These are phyloP conservation scores for Poeciliopsis infans DNA, from an alignment of 2,797 vertebrate species.

Conservation along the genomic window DNA sequence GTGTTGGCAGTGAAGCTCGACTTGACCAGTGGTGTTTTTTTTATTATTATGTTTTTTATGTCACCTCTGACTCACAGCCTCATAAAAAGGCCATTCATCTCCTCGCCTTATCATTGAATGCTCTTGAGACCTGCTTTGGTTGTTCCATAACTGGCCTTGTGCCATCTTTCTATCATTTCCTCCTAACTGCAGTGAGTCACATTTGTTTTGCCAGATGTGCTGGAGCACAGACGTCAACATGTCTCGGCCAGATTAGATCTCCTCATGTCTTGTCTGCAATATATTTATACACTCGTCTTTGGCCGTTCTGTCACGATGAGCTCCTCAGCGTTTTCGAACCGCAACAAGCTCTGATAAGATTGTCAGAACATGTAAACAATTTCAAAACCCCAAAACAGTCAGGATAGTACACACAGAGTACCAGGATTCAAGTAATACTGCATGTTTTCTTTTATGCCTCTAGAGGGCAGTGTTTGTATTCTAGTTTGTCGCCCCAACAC, in stretches of 20 bases:
- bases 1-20: background rate
- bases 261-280: background rate
- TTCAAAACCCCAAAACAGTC: constrained; percentile 6
- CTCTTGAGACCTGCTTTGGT: background rate
- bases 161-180: constrained; percentile 9
- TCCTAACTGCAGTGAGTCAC: constrained; percentile 25
- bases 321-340: constrained; percentile 1
- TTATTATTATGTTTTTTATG: background rate
- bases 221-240: background rate
- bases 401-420: background rate
- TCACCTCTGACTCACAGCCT: constrained; percentile 12
- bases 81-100: constrained; percentile 1
- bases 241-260: background rate
- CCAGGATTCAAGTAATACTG: background rate
- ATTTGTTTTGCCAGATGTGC: constrained; percentile 5
- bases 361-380: constrained; percentile 11
- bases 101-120: background rate
- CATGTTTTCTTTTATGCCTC: constrained; percentile 32
- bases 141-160: constrained; percentile 9
- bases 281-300: constrained; percentile 17
- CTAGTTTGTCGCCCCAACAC: background rate
- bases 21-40: background rate
- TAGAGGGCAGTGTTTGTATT: constrained; percentile 59
- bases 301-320: constrained; percentile 8
- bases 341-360: constrained; percentile 22